Evolutionary conservation across 2,113 vertebrate species (phyloP).

Genomic region (Acinonyx jubatus): DNA sequence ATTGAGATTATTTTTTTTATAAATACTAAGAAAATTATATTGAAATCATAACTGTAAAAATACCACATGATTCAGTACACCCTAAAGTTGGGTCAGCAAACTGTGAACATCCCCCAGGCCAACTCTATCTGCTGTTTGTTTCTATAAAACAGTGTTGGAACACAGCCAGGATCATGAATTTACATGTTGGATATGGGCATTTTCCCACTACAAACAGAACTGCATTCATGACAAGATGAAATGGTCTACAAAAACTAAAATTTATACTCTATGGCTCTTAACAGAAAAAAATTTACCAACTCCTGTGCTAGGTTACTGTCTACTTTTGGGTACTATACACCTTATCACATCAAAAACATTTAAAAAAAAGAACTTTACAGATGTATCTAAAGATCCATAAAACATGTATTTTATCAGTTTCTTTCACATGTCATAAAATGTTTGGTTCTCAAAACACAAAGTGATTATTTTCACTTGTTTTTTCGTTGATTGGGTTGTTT

Average conservation of each 20-base stretch:
- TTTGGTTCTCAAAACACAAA: neutral
- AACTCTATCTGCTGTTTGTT: neutral
- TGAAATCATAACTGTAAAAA: neutral
- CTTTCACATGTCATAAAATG: constrained; percentile 1
- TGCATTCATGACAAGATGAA: neutral
- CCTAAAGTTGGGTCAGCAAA: neutral
- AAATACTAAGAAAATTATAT: neutral
- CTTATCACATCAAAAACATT: neutral
- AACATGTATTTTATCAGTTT: constrained; percentile 23
- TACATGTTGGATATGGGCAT: neutral
- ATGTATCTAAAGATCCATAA: neutral
- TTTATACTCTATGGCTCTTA: neutral
- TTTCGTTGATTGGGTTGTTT: neutral
- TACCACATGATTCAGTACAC: neutral
- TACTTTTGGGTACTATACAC: neutral
- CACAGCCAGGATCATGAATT: neutral
- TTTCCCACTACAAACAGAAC: neutral
- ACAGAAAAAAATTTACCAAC: neutral
- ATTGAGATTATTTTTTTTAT: constrained; percentile 16
- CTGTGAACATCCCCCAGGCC: neutral
- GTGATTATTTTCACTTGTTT: neutral
- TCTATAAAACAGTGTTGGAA: neutral
- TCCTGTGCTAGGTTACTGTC: neutral
- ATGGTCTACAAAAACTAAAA: neutral
- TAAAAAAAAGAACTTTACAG: constrained; percentile 7